These are phyloP conservation scores for Xiphorhynchus elegans DNA, from an alignment of 2,113 vertebrate species.

Conservation along the genomic window DNA sequence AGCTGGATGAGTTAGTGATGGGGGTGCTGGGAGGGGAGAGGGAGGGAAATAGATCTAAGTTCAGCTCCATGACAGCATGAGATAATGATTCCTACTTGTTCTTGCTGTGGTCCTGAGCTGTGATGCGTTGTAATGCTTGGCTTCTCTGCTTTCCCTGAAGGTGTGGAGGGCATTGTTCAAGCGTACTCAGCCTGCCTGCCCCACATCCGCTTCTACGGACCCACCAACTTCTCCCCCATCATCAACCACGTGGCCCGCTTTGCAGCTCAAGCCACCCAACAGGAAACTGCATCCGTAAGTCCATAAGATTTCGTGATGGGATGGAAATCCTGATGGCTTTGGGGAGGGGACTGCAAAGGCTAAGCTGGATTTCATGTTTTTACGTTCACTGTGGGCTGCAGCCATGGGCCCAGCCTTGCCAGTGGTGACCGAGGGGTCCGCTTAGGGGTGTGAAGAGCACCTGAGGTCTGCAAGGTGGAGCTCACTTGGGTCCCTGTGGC, in stretches of 20 bases:
- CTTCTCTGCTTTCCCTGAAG: slow-evolving; percentile 65
- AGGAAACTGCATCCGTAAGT: slow-evolving; percentile 89
- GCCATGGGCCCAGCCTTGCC: not conserved
- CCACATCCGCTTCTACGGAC: slow-evolving; percentile 96
- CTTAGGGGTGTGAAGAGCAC: not conserved
- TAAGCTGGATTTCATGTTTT: not conserved
- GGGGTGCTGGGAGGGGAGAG: too few relatives aligned
- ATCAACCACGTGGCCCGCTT: slow-evolving; percentile 95
- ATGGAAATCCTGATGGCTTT: not conserved
- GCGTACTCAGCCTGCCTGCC: slow-evolving; percentile 94
- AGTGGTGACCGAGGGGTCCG: not conserved
- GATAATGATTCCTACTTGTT: not conserved
- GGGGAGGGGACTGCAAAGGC: not conserved
- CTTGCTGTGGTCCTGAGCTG: not conserved
- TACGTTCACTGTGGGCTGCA: not conserved
- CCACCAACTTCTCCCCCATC: slow-evolving; percentile 97
- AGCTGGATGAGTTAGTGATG: not conserved
- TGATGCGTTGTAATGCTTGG: not conserved
- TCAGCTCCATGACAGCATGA: not conserved
- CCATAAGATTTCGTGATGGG: accelerated
- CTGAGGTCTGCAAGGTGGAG: not conserved
- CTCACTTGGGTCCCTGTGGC: not conserved
- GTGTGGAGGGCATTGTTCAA: slow-evolving; percentile 94
- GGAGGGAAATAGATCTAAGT: not conserved
- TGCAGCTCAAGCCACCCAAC: slow-evolving; percentile 91